A percentile compares a stretch with the other conserved stretches of the same genome.
phyloP scores from a whole-genome alignment of 2,888 invertebrate genomes.

The Panopea generosa region DNA sequence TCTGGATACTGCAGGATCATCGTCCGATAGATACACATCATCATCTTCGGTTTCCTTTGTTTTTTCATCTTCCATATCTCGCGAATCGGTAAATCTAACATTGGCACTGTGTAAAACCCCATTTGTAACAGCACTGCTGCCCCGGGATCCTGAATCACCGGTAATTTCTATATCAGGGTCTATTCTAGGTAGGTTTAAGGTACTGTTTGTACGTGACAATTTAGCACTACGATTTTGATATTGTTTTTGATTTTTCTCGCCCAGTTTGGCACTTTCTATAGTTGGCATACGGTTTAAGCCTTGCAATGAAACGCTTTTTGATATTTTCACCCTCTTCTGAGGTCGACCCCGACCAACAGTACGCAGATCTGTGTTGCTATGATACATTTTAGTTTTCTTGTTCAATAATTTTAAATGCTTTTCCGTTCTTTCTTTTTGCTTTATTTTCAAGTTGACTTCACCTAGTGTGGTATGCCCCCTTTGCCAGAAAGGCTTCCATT shows the following conservation, averaged over 20 bases:
- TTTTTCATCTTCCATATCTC: conserved; percentile 32
- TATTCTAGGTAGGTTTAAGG: conserved; percentile 59
- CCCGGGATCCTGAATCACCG: conserved; percentile 45
- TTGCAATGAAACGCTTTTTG: conserved; percentile 66
- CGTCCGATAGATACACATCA: conserved; percentile 65
- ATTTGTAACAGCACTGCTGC: conserved; percentile 49
- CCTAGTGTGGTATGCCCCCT: conserved; percentile 47
- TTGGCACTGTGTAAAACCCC: conserved; percentile 16
- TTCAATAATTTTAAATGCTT: conserved; percentile 4
- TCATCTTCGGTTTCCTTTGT: conserved; percentile 49
- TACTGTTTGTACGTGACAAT: conserved; percentile 35
- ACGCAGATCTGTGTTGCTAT: conserved; percentile 53
- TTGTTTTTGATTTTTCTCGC: background rate
- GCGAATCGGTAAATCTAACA: conserved; percentile 3
- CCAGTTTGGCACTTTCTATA: conserved; percentile 6
- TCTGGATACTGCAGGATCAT: conserved; percentile 67
- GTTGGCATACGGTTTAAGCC: conserved; percentile 46
- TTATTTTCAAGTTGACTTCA: conserved; percentile 15
- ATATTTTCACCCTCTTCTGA: conserved; percentile 39
- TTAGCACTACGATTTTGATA: background rate
- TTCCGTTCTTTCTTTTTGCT: background rate
- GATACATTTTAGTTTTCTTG: conserved; percentile 45
- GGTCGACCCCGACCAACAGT: conserved; percentile 19
- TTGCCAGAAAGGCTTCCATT: conserved; percentile 63
- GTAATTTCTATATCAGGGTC: conserved; percentile 65